phyloP scores from a whole-genome alignment of 2,113 vertebrate species.

The Gobio gobio region DNA sequence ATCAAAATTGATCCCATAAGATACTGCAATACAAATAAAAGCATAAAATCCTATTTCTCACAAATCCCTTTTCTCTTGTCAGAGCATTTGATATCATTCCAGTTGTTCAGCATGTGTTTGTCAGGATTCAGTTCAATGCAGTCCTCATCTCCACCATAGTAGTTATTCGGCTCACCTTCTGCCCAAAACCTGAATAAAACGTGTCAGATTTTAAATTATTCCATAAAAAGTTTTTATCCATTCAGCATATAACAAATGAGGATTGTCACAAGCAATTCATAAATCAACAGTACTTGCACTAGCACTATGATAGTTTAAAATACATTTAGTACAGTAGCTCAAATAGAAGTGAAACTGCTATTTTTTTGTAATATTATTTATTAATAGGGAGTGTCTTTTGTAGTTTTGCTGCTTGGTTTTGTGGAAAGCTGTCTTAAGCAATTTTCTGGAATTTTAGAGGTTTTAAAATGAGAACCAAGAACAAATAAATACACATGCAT shows the following conservation, averaged over 20 bases:
- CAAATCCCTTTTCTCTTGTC: not conserved
- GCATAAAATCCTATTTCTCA: not conserved
- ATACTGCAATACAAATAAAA: too few species aligned
- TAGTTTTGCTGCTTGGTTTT: not conserved
- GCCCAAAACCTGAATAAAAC: not conserved
- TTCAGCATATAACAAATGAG: not conserved
- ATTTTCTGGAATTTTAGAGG: not conserved
- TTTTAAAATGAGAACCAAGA: not conserved
- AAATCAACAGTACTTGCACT: not conserved
- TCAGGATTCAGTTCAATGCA: not conserved
- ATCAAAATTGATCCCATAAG: too few species aligned
- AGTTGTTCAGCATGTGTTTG: not conserved
- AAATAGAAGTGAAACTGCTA: not conserved
- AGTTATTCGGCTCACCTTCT: not conserved
- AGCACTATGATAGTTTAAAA: too few species aligned
- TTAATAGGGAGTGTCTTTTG: not conserved
- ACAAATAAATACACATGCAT: too few species aligned
- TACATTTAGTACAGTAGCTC: not conserved
- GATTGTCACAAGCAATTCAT: not conserved
- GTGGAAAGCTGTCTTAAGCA: not conserved
- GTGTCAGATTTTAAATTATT: too few species aligned
- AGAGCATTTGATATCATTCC: conserved; percentile 5
- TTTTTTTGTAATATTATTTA: too few species aligned
- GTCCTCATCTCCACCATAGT: not conserved
- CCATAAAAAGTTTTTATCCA: not conserved